Evolutionary conservation across 2,797 vertebrate species (phyloP).

Genomic region (Jordanella pulchra): DNA sequence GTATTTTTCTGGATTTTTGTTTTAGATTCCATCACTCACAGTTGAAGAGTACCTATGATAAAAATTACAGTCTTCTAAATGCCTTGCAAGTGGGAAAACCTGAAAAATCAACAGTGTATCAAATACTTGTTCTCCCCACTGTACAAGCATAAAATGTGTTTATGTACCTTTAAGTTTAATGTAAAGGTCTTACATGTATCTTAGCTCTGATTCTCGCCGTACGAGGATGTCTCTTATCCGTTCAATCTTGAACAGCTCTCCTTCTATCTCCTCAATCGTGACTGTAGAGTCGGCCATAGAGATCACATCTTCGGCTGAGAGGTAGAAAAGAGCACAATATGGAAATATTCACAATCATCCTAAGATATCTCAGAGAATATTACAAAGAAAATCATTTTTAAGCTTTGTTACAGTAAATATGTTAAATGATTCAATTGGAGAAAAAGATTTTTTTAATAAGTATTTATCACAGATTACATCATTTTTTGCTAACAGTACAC

Average conservation of each 20-base stretch:
- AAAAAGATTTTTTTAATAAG: neutral
- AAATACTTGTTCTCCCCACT: no score
- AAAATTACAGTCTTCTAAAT: no score
- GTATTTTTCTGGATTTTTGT: no score
- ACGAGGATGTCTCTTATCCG: conserved; percentile 87
- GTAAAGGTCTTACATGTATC: conserved; percentile 86
- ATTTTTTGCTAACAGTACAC: neutral
- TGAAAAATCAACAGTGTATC: no score
- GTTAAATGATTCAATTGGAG: neutral
- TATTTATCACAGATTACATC: neutral
- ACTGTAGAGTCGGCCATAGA: conserved; percentile 90
- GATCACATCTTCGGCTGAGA: conserved; percentile 76
- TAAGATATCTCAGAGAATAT: neutral
- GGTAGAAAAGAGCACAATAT: conserved; percentile 3
- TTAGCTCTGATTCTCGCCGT: conserved; percentile 88
- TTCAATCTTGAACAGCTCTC: conserved; percentile 89
- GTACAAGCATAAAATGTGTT: no score
- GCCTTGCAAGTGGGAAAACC: no score
- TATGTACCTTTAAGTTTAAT: neutral
- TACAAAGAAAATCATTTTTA: neutral
- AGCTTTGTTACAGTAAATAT: neutral
- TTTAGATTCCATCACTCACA: no score
- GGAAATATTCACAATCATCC: neutral
- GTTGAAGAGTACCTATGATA: no score
- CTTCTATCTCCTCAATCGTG: conserved; percentile 86